These are phyloP conservation scores for Hesperophylax magnus DNA, from an alignment of 1,140 invertebrate species.

Conservation along the genomic window DNA sequence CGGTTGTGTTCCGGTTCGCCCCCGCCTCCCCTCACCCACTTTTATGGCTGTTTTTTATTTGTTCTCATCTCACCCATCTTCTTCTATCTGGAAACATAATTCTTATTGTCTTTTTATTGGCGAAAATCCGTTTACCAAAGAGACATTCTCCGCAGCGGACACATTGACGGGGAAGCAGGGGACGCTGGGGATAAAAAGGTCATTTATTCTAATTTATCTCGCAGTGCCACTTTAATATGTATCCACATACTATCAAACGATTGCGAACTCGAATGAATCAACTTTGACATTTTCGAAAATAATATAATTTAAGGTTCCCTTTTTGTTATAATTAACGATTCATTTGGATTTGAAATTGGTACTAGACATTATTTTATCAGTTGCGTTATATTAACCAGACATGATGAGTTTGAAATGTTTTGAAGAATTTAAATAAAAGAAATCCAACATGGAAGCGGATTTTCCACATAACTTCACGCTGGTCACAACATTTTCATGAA, in stretches of 20 bases:
- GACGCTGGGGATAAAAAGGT: not conserved
- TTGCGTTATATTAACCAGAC: too few relatives aligned
- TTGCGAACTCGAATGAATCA: not conserved
- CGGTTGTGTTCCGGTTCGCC: slow-evolving; percentile 51
- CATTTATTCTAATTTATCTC: slow-evolving; percentile 27
- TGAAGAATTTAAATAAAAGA: too few relatives aligned
- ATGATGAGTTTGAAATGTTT: too few relatives aligned
- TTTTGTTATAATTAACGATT: not conserved
- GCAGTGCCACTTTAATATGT: slow-evolving; percentile 1
- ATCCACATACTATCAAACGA: not conserved
- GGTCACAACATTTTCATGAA: too few relatives aligned
- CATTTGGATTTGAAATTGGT: not conserved
- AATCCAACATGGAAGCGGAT: too few relatives aligned
- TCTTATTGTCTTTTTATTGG: slow-evolving; percentile 58
- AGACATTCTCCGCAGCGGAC: slow-evolving; percentile 41
- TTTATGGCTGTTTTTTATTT: slow-evolving; percentile 57
- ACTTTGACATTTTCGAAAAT: not conserved
- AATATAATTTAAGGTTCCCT: not conserved
- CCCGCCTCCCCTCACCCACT: slow-evolving; percentile 28
- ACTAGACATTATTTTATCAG: too few relatives aligned
- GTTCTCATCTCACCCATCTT: slow-evolving; percentile 49
- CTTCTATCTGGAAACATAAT: slow-evolving; percentile 52
- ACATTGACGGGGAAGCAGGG: slow-evolving; percentile 6
- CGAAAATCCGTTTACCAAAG: slow-evolving; percentile 56
- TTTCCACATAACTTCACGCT: too few relatives aligned